Base-by-base conservation (phyloP, 2,797 vertebrate species). In the Myotis planiceps region DNA sequence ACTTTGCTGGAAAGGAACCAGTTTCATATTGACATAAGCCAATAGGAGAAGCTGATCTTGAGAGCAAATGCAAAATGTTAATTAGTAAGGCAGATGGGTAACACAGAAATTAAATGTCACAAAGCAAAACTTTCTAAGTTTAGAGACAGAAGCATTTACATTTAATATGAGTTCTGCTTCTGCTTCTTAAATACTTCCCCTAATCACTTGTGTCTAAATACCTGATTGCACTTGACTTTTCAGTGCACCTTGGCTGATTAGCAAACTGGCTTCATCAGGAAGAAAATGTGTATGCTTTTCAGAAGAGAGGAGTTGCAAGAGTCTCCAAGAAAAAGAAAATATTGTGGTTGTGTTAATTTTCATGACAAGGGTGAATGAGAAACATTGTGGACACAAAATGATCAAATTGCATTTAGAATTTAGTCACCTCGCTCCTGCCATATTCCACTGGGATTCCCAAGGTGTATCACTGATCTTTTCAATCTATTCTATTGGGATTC, bases 151-250 rank as follows among this genome's bases (percentile, higher is more conserved):
- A 86, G 45, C 55, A 97, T 98, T 98, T 98, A 94, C 88, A 96
- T 97, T 96, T 98, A 90, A 89, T 95, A 85, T 66, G 19, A 65
- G 82, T 88, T 96, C 83, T 96, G 96, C 27, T 96, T 97, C 92
- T 97, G 97, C 82, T 82, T 94, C 97, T 98, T 97, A 97, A 97
- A 98, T 98, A 93, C 75, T 90, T 97, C 88, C 49, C 78, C 66
- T 98, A 97, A 98, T 98, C 83, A 96, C 68, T 97, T 97, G 91
- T 97, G 96, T 93, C 88, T 92, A 97, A 98, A 96, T 97, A 97
- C 15, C 97, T 99, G 98, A 99, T 98, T 98, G 95, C 98, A 98
- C 98, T 98, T 98, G 98, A 98, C 97, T 98, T 98, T 98, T 98
- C 96, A 92, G 76, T 97, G 97, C 75, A 95, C 84, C 68, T 94